Evolutionary conservation across 2,113 vertebrate species (phyloP).

Genomic region (Myrmecobius fasciatus): DNA sequence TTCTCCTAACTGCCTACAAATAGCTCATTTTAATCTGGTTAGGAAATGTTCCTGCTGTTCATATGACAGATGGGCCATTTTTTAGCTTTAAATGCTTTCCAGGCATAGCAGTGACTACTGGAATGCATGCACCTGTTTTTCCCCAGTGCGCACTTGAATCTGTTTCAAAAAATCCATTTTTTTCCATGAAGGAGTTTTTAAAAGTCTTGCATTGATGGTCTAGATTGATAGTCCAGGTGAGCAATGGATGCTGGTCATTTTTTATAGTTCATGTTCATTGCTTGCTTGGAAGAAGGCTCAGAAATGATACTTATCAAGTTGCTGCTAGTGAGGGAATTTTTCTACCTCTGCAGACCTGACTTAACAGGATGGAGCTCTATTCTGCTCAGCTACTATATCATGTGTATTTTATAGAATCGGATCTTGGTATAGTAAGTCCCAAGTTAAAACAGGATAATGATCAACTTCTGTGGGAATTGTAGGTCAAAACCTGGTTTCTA

Average conservation of each 20-base stretch:
- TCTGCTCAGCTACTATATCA: not conserved
- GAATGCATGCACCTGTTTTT: not conserved
- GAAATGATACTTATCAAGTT: not conserved
- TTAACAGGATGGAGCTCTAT: not conserved
- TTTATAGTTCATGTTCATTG: not conserved
- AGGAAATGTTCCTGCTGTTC: not conserved
- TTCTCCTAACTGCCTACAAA: not conserved
- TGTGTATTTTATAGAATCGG: not conserved
- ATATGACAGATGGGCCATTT: not conserved
- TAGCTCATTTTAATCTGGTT: not conserved
- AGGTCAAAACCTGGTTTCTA: not conserved
- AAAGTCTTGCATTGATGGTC: not conserved
- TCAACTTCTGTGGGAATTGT: not conserved
- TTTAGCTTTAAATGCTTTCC: not conserved
- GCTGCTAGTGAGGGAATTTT: not conserved
- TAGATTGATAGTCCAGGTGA: not conserved
- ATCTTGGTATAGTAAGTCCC: not conserved
- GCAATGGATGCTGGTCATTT: not conserved
- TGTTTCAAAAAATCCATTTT: not conserved
- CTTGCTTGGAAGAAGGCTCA: constrained; percentile 25
- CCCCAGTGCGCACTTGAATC: not conserved
- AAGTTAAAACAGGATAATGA: not conserved
- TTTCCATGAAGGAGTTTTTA: not conserved
- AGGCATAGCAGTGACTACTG: not conserved
- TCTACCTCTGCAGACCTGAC: not conserved